A percentile compares a stretch with the other conserved stretches of the same genome.
phyloP scores from a whole-genome alignment of 1,140 invertebrate species.

The Heterodera schachtii region DNA sequence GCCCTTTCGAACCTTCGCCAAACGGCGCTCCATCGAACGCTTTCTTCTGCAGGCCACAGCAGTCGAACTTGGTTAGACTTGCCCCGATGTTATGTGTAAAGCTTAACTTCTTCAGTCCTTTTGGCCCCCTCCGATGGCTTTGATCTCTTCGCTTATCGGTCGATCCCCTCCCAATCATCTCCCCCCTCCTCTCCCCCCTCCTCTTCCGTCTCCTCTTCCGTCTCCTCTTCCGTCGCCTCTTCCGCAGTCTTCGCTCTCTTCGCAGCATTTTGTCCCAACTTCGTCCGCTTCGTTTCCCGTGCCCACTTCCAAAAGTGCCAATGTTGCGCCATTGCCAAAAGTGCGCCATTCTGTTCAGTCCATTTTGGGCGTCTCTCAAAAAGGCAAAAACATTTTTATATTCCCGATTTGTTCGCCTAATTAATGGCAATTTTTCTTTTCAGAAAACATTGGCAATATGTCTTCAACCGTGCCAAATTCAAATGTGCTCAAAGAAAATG shows the following conservation, averaged over 20 bases:
- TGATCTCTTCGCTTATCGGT: neutral
- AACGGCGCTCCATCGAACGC: neutral
- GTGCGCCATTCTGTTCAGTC: conserved; percentile 27
- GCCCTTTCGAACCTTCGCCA: neutral
- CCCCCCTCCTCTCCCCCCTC: neutral
- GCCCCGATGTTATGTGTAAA: too few species aligned
- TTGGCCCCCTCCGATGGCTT: neutral
- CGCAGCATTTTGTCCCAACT: neutral
- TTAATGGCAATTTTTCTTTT: neutral
- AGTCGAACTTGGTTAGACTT: neutral
- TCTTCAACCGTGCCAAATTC: neutral
- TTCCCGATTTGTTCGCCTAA: neutral
- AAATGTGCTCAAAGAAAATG: neutral
- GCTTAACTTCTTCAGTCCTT: neutral
- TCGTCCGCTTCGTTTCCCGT: neutral
- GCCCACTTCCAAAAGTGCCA: neutral
- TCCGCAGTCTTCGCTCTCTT: neutral
- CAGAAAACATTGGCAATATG: conserved; percentile 5
- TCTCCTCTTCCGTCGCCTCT: neutral
- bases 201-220: neutral
- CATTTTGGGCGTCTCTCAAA: conserved; percentile 25
- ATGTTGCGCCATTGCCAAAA: conserved; percentile 1
- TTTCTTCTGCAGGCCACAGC: neutral
- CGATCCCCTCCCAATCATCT: conserved; percentile 3
- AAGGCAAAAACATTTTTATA: neutral